Evolutionary conservation across 2,113 vertebrate genomes (phyloP).

Genomic region (Todiramphus saurophagus): DNA sequence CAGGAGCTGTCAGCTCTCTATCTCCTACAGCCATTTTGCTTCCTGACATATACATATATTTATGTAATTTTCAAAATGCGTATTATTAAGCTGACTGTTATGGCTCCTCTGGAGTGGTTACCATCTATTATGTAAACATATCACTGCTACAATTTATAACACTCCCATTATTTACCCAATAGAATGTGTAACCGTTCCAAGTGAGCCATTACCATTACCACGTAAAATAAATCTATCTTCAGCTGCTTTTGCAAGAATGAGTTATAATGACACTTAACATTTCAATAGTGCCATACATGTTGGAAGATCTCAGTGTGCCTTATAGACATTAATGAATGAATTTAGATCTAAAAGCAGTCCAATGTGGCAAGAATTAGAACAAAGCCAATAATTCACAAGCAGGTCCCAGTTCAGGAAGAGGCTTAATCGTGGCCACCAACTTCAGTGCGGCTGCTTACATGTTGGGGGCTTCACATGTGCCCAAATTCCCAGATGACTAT

Average conservation of each 20-base stretch:
- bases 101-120: constrained; percentile 41
- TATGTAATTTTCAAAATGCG: constrained; percentile 42
- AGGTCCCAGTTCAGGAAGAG: neutral
- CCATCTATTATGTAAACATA: constrained; percentile 63
- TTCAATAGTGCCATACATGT: neutral
- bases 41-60: constrained; percentile 40
- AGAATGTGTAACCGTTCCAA: constrained; percentile 62
- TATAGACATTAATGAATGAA: constrained; percentile 16
- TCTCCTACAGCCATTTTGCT: constrained; percentile 17
- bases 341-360: neutral
- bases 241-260: constrained; percentile 58
- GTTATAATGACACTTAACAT: neutral
- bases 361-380: neutral
- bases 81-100: constrained; percentile 41
- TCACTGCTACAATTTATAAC: constrained; percentile 57
- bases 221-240: constrained; percentile 58
- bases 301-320: neutral
- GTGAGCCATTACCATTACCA: constrained; percentile 44
- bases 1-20: neutral
- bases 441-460: neutral
- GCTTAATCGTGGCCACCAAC: accelerated
- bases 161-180: constrained; percentile 67
- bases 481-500: neutral
- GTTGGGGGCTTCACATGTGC: neutral
- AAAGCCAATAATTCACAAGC: neutral